Evolutionary conservation across 2,797 vertebrate species (phyloP), one percentile per base, ranked within the genome.

Genomic region (Siniperca obscura): DNA sequence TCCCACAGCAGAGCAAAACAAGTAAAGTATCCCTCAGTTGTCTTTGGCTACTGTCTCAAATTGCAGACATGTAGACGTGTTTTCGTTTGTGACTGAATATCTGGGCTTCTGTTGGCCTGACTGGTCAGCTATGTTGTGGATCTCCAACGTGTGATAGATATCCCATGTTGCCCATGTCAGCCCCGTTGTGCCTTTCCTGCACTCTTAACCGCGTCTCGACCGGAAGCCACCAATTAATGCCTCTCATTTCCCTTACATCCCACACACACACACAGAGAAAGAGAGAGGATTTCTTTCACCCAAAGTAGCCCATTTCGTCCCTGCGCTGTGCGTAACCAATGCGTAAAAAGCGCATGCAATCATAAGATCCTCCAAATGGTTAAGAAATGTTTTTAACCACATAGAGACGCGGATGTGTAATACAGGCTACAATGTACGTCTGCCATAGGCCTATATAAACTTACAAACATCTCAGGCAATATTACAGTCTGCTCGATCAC

Each of bases 151-250:
- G 38, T 78, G 72, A 74, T 53, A 21, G 62, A 82, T 61, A 50
- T 30, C 30, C 46, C 71, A 72, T 56, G 53, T 62, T 56, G 17
- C 13, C 9, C 40, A 0, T 81, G 60, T 81, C 80, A 65, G 76
- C 34, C 70, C 68, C 40, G 40, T 12, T 42, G 10, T 42, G 40
- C 19, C 38, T 78, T 61, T 67, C 67, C 75, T 87, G 65, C 83
- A 61, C 74, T 60, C 81, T 85, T 74, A 71, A 87, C 80, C 27
- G n/a, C 62, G 83, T 85, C 92, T 90, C 74, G 40, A 74, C 78
- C 89, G 90, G 93, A 94, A 89, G 75, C 55, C 80, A 59, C 81
- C 87, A 86, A 93, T 94, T 92, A 90, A 80, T 81, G 85, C 50
- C 73, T 81, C 78, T 82, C 81, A 81, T 82, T 85, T 84, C 76